Evolutionary conservation across 2,888 invertebrate species (phyloP).

Genomic region (Lingula anatina): DNA sequence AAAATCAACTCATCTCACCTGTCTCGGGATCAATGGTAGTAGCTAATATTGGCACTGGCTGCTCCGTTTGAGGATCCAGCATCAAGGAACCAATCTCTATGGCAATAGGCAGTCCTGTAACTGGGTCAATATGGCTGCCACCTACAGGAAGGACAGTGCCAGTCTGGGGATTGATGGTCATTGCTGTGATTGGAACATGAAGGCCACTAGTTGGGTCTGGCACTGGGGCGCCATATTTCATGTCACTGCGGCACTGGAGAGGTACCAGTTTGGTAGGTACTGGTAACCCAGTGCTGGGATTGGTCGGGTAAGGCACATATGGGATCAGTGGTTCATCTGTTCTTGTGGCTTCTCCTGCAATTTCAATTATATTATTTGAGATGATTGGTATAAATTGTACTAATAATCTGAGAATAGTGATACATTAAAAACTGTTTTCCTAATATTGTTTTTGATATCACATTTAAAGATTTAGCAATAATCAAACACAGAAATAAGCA

Average conservation of each 20-base stretch:
- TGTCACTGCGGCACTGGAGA: conserved; percentile 29
- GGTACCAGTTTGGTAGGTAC: conserved; percentile 31
- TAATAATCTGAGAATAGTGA: background rate
- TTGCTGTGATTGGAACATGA: conserved; percentile 43
- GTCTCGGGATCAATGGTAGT: conserved; percentile 36
- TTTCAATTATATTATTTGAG: background rate
- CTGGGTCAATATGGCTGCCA: conserved; percentile 44
- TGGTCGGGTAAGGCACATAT: conserved; percentile 37
- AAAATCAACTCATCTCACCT: conserved; percentile 29
- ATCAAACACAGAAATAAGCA: too few species aligned
- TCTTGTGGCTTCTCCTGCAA: conserved; percentile 34
- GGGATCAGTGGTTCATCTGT: conserved; percentile 38
- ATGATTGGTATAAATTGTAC: background rate
- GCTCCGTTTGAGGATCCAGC: conserved; percentile 37
- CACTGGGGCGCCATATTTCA: conserved; percentile 37
- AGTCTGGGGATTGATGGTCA: conserved; percentile 43
- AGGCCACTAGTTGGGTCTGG: conserved; percentile 39
- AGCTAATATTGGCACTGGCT: conserved; percentile 43
- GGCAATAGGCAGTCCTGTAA: conserved; percentile 42
- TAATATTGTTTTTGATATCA: background rate
- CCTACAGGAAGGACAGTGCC: conserved; percentile 41
- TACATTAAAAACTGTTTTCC: background rate
- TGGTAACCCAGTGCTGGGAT: conserved; percentile 24
- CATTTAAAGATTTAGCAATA: too few species aligned
- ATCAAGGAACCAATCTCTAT: conserved; percentile 46